Base-by-base conservation (phyloP, 2,797 vertebrate species). In the Paedocypris micromegethes region DNA sequence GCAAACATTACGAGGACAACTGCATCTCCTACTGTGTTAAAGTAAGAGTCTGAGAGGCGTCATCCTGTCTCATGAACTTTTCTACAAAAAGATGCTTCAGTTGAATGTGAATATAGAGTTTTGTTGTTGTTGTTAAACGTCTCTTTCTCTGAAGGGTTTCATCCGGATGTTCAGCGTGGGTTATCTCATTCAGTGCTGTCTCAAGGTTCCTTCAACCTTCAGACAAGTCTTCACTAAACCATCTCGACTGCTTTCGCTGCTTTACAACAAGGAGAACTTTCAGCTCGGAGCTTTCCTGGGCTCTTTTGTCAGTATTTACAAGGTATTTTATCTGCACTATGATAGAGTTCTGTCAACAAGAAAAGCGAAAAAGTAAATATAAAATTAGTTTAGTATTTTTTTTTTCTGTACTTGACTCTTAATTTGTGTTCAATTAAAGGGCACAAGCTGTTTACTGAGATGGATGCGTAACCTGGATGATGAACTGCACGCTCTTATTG, bases 201-300 rank as follows among this genome's bases (percentile, higher is more conserved):
- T 99, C 69, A 93, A 93, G 81, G 90, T 99, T 66, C 96, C 96
- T 51, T 95, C 95, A 72, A 88, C 94, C 0, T 94, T 97, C 81
- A 89, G 96, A 40, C 92, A 96, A 77, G 86, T 94, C 79, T 95
- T 98, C 82, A 93, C 96, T 59, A 90, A 95, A 75, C 97, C 97
- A 0, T 98, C 96, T 3, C 86, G 92, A 4, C 86, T 99, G 5
- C 81, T 95, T 44, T 94, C 94, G 0, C 91, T 98, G 67, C 94
- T 99, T 85, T 98, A 97, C 90, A 96, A 95, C 85, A 98, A 97
- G 79, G 97, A 98, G 74, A 99, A 97, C 83, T 97, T 99, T 82
- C 95, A 96, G 75, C 90, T 99, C 0, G 96, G 95, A 41, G 97
- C 95, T 58, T 98, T 99, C 77, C 87, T 99, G 5, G 96, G 97